Conservation (phyloP, 1,140 invertebrate genomes). For the Helicoverpa zea region DNA sequence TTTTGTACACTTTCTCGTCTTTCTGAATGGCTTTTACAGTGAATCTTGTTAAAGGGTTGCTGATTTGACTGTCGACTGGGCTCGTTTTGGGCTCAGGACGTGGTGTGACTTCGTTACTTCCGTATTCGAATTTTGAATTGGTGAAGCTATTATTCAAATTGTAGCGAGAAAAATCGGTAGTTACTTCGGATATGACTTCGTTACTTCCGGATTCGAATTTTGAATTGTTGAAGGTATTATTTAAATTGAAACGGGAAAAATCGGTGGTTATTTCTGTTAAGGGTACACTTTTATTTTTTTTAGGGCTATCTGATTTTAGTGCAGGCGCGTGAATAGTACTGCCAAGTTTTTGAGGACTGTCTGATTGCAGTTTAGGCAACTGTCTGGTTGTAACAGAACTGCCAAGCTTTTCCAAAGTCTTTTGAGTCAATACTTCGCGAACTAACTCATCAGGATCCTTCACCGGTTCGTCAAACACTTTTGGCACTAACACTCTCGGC, state of each 20-base stretch:
- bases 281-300: not conserved
- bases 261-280: not conserved
- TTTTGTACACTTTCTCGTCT: conserved; percentile 58
- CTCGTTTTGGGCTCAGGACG: not conserved
- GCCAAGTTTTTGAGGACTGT: not conserved
- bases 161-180: not conserved
- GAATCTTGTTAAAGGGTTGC: not conserved
- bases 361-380: not conserved
- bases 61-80: not conserved
- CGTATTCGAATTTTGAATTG: not conserved
- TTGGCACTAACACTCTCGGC: conserved; percentile 23
- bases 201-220: not conserved
- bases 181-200: not conserved
- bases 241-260: not conserved
- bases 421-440: not conserved
- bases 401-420: not conserved
- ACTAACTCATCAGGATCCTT: conserved; percentile 26
- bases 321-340: not conserved
- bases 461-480: not conserved
- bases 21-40: conserved; percentile 51
- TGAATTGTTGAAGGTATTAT: not conserved
- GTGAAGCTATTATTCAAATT: not conserved
- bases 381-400: not conserved
- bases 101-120: not conserved
- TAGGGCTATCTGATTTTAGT: not conserved